phyloP scores from a whole-genome alignment of 2,113 vertebrate species.

The Microcebus ravelobensis region DNA sequence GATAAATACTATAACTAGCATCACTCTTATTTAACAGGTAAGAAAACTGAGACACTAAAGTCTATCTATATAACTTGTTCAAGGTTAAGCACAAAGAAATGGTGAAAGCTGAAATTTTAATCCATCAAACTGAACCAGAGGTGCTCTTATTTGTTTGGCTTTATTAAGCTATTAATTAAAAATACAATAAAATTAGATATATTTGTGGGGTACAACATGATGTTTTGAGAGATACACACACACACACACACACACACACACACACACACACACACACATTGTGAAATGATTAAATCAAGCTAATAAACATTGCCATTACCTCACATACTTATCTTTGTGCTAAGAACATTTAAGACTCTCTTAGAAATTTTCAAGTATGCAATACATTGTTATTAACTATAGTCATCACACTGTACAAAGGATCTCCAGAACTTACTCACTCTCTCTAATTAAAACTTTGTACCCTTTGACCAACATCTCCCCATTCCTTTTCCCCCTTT shows the following conservation, averaged over 20 bases:
- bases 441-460: background rate
- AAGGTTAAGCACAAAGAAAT: background rate
- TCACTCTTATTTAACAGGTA: background rate
- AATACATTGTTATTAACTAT: background rate
- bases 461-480: background rate
- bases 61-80: background rate
- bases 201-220: background rate
- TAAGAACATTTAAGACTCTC: background rate
- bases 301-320: background rate
- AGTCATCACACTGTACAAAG: background rate
- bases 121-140: background rate
- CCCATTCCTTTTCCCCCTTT: too few relatives aligned
- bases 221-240: background rate
- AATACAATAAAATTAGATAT: background rate
- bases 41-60: background rate
- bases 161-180: background rate
- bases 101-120: constrained; percentile 36
- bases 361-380: background rate
- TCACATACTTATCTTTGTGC: background rate
- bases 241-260: background rate
- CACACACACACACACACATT: background rate
- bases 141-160: background rate
- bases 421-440: background rate
- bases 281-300: background rate
- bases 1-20: background rate